Conservation (phyloP, 2,113 vertebrate genomes). For the Centropus unirufus region DNA sequence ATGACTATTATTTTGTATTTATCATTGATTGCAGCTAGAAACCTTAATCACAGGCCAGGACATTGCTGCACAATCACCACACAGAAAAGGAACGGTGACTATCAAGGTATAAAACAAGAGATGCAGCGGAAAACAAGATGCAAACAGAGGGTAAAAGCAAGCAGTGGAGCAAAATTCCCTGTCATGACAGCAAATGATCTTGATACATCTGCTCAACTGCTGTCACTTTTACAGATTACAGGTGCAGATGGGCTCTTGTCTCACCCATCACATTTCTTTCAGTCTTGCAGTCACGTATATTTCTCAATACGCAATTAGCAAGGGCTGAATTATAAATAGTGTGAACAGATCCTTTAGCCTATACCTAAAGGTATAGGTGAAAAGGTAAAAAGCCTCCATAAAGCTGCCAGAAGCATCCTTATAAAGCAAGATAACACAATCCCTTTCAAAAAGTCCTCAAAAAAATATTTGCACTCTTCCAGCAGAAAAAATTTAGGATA, state of each 20-base stretch:
- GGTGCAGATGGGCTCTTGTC: neutral
- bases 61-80: neutral
- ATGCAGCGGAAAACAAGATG: neutral
- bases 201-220: rapidly evolving
- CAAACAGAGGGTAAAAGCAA: neutral
- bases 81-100: neutral
- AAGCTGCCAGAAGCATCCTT: neutral
- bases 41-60: neutral
- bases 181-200: neutral
- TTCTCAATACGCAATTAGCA: neutral
- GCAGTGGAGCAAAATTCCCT: neutral
- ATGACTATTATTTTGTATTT: neutral
- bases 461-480: neutral
- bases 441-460: neutral
- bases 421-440: neutral
- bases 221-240: rapidly evolving
- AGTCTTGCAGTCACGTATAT: neutral
- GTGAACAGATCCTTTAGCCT: neutral
- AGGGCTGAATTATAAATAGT: neutral
- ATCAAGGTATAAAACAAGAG: neutral
- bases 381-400: neutral
- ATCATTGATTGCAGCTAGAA: neutral
- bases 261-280: neutral
- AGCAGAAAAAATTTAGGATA: neutral
- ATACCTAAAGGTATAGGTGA: neutral